Percentiles rank a stretch among this genome's conserved stretches.
Evolutionary conservation across 2,888 invertebrate species (phyloP).

Genomic region (Drosophila rubida): DNA sequence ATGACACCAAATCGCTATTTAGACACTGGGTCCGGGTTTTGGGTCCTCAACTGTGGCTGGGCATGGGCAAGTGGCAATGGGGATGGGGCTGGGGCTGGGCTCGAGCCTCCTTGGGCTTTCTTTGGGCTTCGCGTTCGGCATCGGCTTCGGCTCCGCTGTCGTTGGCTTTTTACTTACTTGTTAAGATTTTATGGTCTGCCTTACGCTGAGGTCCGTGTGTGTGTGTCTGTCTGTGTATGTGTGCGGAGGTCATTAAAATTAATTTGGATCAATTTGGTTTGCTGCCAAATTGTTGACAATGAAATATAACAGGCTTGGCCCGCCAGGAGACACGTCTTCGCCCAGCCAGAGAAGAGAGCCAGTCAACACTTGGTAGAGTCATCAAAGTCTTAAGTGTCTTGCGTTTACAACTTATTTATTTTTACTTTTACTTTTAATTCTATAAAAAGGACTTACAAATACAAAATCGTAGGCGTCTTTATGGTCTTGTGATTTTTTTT

Average conservation of each 20-base stretch:
- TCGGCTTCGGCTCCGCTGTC: slow-evolving; percentile 2
- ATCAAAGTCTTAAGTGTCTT: slow-evolving; percentile 59
- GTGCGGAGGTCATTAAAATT: slow-evolving; percentile 83
- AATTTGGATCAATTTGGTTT: slow-evolving; percentile 84
- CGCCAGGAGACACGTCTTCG: slow-evolving; percentile 23
- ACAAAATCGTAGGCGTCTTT: slow-evolving; percentile 67
- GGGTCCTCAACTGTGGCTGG: not conserved
- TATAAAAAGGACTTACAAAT: slow-evolving; percentile 48
- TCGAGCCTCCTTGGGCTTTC: slow-evolving; percentile 20
- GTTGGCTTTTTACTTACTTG: slow-evolving; percentile 53
- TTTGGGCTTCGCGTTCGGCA: slow-evolving; percentile 1
- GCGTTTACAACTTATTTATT: slow-evolving; percentile 76
- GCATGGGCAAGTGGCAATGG: not conserved
- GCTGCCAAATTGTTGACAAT: slow-evolving; percentile 84
- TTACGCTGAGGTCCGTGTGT: slow-evolving; percentile 33
- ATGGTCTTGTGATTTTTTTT: slow-evolving; percentile 35
- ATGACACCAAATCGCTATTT: slow-evolving; percentile 85
- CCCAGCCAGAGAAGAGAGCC: not conserved
- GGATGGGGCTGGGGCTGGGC: slow-evolving; percentile 5
- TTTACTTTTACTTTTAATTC: slow-evolving; percentile 26
- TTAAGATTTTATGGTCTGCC: slow-evolving; percentile 63
- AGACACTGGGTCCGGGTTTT: slow-evolving; percentile 63
- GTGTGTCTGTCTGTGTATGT: slow-evolving; percentile 8
- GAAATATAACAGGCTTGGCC: slow-evolving; percentile 73
- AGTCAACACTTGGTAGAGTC: slow-evolving; percentile 61